Evolutionary conservation across 1,140 invertebrate species (phyloP).

Genomic region (Ceratosolen solmsi): DNA sequence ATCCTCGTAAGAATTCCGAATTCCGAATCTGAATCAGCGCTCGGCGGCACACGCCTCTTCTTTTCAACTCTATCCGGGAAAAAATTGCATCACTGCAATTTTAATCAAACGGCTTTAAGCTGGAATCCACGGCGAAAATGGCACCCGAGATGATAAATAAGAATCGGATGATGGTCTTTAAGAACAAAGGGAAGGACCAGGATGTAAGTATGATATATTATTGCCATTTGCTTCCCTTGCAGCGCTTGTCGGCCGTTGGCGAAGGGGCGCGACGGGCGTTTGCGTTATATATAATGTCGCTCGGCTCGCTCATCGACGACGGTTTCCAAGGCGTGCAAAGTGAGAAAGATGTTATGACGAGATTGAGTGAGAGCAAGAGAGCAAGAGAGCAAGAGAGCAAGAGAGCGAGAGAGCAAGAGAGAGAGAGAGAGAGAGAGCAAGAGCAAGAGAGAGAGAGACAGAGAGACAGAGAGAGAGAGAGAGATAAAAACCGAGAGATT

Average conservation of each 20-base stretch:
- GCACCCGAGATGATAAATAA: constrained; percentile 83
- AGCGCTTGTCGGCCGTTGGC: constrained; percentile 41
- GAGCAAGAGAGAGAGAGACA: too few relatives aligned
- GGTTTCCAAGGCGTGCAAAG: constrained; percentile 47
- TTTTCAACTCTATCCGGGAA: not conserved
- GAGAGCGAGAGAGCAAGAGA: constrained; percentile 16
- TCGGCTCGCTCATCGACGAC: constrained; percentile 33
- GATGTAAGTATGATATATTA: constrained; percentile 84
- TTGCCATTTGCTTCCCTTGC: constrained; percentile 11
- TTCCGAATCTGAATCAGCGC: not conserved
- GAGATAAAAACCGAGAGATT: too few relatives aligned
- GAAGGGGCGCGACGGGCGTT: constrained; percentile 45
- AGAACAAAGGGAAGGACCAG: constrained; percentile 97
- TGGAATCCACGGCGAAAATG: constrained; percentile 76
- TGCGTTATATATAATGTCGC: not conserved
- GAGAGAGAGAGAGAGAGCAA: too few relatives aligned
- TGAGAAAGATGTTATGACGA: constrained; percentile 21
- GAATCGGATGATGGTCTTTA: constrained; percentile 92
- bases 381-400: not conserved
- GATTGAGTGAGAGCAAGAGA: constrained; percentile 17
- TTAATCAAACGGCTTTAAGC: not conserved
- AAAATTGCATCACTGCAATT: constrained; percentile 17
- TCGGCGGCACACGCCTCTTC: not conserved
- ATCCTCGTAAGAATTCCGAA: not conserved
- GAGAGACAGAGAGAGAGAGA: not conserved